A percentile compares a stretch with the other conserved stretches of the same genome.
Conservation (phyloP, 2,888 invertebrate species). For the Callimorpha dominula region DNA sequence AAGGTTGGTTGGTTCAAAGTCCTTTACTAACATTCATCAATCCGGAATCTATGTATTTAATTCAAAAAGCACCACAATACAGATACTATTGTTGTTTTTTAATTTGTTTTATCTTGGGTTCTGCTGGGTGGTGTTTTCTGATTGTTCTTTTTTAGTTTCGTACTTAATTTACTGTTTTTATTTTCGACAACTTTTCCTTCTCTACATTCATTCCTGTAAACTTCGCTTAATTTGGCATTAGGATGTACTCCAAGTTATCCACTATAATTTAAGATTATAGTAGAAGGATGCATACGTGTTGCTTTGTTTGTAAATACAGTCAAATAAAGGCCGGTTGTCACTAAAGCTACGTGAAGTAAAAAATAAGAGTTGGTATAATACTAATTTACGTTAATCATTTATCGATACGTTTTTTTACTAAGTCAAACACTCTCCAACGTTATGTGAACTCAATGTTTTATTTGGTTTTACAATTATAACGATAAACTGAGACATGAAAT, state of each 20-base stretch:
- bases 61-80: no score
- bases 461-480: conserved; percentile 31
- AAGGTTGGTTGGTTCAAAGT: no score
- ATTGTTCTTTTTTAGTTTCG: no score
- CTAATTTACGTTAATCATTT: neutral
- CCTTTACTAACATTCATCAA: no score
- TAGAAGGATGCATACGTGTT: no score
- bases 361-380: neutral
- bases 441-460: conserved; percentile 17
- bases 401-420: neutral
- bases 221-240: neutral
- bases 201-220: neutral
- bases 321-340: no score
- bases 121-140: no score
- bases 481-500: conserved; percentile 58
- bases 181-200: neutral
- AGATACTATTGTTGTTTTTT: no score
- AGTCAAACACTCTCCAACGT: neutral
- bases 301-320: neutral
- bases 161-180: neutral
- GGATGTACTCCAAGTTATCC: neutral
- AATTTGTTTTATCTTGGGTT: no score
- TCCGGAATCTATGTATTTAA: no score
- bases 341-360: no score
- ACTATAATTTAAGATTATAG: neutral